These are phyloP conservation scores for Mastomys natalensis DNA, from an alignment of 2,113 vertebrate species.

Conservation along the genomic window DNA sequence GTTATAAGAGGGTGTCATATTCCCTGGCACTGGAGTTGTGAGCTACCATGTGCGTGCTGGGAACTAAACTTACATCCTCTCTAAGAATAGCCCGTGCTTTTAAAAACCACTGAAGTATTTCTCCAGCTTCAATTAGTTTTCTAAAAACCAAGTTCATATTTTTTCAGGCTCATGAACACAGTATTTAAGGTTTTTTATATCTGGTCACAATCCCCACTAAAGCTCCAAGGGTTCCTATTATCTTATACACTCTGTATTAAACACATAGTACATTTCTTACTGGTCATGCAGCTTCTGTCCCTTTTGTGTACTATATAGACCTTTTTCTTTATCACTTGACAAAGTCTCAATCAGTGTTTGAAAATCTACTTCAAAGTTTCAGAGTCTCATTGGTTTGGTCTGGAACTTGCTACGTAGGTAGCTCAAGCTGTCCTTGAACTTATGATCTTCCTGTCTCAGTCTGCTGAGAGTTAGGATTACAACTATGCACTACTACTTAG, in stretches of 20 bases:
- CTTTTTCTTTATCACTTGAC: conserved; percentile 23
- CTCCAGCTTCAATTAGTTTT: not conserved
- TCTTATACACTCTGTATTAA: not conserved
- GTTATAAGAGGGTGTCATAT: not conserved
- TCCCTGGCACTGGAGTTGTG: not conserved
- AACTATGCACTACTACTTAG: not conserved
- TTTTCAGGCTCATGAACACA: conserved; percentile 36
- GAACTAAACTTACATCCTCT: not conserved
- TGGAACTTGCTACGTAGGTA: not conserved
- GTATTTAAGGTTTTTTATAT: conserved; percentile 23
- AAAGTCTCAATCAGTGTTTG: conserved; percentile 1
- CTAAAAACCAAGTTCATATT: conserved; percentile 30
- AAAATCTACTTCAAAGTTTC: not conserved
- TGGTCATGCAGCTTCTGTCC: conserved; percentile 17
- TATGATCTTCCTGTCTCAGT: not conserved
- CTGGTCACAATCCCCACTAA: conserved; percentile 34
- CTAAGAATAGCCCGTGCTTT: not conserved
- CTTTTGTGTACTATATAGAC: not conserved
- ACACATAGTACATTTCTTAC: conserved; percentile 16
- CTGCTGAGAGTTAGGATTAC: not conserved
- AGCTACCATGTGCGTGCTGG: not conserved
- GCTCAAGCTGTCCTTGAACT: not conserved
- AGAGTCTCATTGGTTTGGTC: not conserved
- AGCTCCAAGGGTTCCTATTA: conserved; percentile 11
- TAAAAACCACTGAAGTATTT: not conserved